A percentile compares a stretch with the other conserved stretches of the same genome.
These are phyloP conservation scores for Ptilorrhoa leucosticta DNA, from an alignment of 2,113 vertebrate genomes.

Conservation along the genomic window DNA sequence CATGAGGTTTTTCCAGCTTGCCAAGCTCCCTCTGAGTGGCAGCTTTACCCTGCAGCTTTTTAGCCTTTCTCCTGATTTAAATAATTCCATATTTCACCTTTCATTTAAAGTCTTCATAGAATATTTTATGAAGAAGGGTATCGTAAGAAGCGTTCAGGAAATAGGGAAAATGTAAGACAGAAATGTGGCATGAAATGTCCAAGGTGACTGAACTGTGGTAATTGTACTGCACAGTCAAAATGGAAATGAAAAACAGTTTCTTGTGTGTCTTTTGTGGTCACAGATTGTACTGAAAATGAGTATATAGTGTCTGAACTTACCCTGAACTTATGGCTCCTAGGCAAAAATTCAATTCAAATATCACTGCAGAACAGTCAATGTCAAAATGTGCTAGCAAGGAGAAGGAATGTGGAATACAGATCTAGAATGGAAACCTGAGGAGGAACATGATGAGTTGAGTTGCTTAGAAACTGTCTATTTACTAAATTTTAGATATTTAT, in stretches of 20 bases:
- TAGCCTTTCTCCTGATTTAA: not conserved
- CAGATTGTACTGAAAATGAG: not conserved
- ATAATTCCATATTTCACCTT: conserved; percentile 7
- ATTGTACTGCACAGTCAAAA: not conserved
- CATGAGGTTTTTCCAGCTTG: not conserved
- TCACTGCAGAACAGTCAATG: not conserved
- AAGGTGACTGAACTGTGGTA: not conserved
- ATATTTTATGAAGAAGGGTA: not conserved
- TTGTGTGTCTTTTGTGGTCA: not conserved
- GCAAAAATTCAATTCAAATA: not conserved
- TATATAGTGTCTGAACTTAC: not conserved
- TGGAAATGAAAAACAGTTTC: not conserved
- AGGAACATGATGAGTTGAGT: not conserved
- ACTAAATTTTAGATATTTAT: not conserved
- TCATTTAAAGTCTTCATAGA: not conserved
- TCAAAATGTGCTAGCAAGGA: not conserved
- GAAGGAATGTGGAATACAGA: not conserved
- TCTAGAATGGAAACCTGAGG: not conserved
- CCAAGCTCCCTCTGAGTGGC: not conserved
- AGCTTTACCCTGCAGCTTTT: conserved; percentile 16
- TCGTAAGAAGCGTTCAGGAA: not conserved
- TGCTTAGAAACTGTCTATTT: not conserved
- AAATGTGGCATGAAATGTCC: not conserved
- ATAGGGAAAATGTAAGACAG: not conserved
- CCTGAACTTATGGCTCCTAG: not conserved